These are phyloP conservation scores for Hapalemur alaotrensis DNA, from an alignment of 2,797 vertebrate genomes.

Conservation along the genomic window DNA sequence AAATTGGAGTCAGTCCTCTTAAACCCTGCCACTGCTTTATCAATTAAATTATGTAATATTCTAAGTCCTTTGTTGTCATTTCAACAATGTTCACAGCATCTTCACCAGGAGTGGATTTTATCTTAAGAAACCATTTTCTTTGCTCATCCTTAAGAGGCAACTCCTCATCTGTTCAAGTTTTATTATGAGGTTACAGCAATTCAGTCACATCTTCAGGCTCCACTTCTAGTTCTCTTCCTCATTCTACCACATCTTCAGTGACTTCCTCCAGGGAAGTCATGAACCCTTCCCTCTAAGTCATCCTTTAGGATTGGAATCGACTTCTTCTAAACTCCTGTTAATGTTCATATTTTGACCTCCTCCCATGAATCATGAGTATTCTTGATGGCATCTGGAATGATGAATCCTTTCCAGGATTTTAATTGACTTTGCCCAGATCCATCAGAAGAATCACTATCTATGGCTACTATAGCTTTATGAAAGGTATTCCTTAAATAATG, in stretches of 20 bases:
- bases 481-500: background rate
- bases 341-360: background rate
- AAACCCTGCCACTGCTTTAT: background rate
- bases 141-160: background rate
- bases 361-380: background rate
- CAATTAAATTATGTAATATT: background rate
- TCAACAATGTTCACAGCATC: background rate
- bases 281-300: background rate
- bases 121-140: background rate
- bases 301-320: background rate
- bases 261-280: background rate
- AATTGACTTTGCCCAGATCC: background rate
- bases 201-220: background rate
- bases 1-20: background rate
- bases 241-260: background rate
- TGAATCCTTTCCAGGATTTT: background rate
- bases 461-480: background rate
- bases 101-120: background rate
- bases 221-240: background rate
- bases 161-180: background rate
- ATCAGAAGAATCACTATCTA: background rate
- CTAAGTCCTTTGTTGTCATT: background rate
- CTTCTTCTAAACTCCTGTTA: background rate
- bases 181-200: background rate
- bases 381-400: background rate